Evolutionary conservation across 2,113 vertebrate species (phyloP), one percentile per base, ranked within the genome.

Genomic region (Hypanus sabinus): DNA sequence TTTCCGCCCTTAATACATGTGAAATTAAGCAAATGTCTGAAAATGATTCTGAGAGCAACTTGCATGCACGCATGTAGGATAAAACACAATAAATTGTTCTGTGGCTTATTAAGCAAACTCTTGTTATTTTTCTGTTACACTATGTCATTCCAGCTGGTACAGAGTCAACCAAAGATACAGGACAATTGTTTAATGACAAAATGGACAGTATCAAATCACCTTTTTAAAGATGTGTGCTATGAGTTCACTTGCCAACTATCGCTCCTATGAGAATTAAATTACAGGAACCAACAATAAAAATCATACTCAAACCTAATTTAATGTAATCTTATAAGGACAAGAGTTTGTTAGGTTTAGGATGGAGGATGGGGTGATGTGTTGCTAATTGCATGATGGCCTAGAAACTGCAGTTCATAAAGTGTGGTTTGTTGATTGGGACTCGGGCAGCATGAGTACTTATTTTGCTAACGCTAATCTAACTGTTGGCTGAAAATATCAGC

Each of bases 181-280:
- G 91, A 75, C 22, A 55, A 73, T 93, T 93, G 91, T 93, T 73
- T 71, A 30, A 33, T 71, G 36, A 73, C 73, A 46, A 70, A 93
- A 71, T 93, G 11, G 70, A 71, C 36, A 24, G 38, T 73, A 93
- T 93, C 91, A 93, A 75, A 55, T 73, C 46, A 33, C 70, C 55
- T 12, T 38, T 22, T 73, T 30, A 33, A 70, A 93, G 22, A 30
- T 30, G 12, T 70, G 16, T 75, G 36, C 38, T 38, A 75, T 93
- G 11, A 73, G 73, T 93, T n/a, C 10, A 24, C 22, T 11, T 73
- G 91, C 36, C 91, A 73, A 93, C 20, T 71, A 73, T 38, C 73
- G 71, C 10, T 70, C 27, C 4, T 12, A 38, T 55, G 24, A 75
- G 55, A 75, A 73, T 93, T 73, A 55, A 73, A 71, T 93, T 73